These are phyloP conservation scores for Drosophila kohkoa DNA, from an alignment of 1,140 invertebrate species.

Conservation along the genomic window DNA sequence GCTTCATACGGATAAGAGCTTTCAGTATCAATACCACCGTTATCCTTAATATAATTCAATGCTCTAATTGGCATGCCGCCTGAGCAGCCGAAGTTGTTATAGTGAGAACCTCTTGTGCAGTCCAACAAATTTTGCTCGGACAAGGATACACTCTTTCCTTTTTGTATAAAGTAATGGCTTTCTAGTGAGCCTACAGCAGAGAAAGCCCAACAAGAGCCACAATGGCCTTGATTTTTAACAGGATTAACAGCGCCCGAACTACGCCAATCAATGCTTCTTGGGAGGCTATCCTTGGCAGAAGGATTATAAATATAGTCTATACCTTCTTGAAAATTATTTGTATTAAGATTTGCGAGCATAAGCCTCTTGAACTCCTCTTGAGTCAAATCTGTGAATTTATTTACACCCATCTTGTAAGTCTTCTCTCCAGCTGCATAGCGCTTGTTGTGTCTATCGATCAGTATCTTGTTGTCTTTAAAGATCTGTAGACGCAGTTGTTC, in stretches of 20 bases:
- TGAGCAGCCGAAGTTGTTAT: constrained; percentile 88
- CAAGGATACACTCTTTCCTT: constrained; percentile 88
- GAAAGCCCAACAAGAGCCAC: constrained; percentile 98
- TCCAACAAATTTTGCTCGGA: constrained; percentile 97
- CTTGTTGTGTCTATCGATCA: too few relatives aligned
- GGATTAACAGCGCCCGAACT: not conserved
- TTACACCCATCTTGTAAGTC: constrained; percentile 9
- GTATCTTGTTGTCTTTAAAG: constrained; percentile 93
- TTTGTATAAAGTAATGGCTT: constrained; percentile 87
- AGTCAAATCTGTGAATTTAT: constrained; percentile 5
- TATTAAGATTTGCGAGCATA: not conserved
- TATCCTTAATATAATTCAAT: constrained; percentile 92
- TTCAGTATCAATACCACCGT: constrained; percentile 83
- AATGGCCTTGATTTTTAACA: constrained; percentile 89
- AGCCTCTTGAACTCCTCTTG: not conserved
- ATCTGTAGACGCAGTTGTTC: constrained; percentile 90
- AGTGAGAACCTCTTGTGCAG: constrained; percentile 89
- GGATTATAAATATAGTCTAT: not conserved
- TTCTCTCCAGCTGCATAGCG: not conserved
- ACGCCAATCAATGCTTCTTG: constrained; percentile 13
- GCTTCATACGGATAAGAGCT: constrained; percentile 91
- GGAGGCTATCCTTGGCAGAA: not conserved
- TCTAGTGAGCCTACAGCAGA: constrained; percentile 93
- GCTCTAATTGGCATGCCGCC: constrained; percentile 92
- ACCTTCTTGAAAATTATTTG: not conserved